Evolutionary conservation across 2,113 vertebrate species (phyloP), one percentile per base, ranked within the genome.

Genomic region (Phasianus colchicus): DNA sequence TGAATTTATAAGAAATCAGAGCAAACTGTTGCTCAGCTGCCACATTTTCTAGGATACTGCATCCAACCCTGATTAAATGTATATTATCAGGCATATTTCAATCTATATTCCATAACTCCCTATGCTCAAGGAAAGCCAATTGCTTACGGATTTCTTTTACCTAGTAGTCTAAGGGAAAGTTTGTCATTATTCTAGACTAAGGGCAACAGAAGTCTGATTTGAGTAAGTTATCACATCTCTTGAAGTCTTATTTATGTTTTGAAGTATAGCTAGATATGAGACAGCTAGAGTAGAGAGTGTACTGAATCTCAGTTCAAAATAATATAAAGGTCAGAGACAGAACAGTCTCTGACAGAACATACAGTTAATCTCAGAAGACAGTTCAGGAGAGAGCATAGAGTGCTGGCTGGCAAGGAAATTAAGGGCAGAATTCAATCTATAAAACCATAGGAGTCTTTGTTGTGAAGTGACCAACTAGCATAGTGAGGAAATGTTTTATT

Each of bases 171-270:
- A 67, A 78, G 43, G 57, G n/a, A 84, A 93, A 93, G 48, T 87
- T 87, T 90, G 67, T 90, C 50, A 11, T 76, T 78, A 84, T 95
- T 84, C 92, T 76, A 84, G 48, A 69, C 70, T 75, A 65, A 65
- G 12, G 36, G 12, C 54, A 78, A 58, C 17, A 78, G 86, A 88
- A 72, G 20, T 43, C 81, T 75, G 84, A 95, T 70, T 40, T 79
- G 77, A 95, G 82, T 72, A 86, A 80, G 61, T 47, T 93, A 86
- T 94, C 83, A 0, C 61, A 84, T 92, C 83, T 92, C 91, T 50
- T 40, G 2, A 86, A 89, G 83, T 72, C 48, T 94, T 90, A 88
- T 69, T 90, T 83, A 88, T 66, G 73, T 84, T 92, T 83, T 94
- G 91, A 76, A 32, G 88, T 76, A 54, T 22, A 84, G 65, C 10